Evolutionary conservation across 2,797 vertebrate species (phyloP), one percentile per base, ranked within the genome.

Genomic region (Gobio occitaniae): DNA sequence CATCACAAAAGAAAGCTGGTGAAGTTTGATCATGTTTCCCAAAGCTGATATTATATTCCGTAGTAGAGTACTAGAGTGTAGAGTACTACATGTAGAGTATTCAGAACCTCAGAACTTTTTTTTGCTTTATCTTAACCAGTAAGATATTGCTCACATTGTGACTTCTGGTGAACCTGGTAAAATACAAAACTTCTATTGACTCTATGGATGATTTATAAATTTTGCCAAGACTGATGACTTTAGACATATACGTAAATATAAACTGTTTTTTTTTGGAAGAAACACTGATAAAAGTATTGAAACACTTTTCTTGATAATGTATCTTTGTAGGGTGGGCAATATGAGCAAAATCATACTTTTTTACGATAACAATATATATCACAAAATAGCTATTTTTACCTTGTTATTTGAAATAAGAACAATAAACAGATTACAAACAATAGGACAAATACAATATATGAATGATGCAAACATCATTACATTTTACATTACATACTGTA

Each of bases 1-100:
- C 48, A 78, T 70, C 48, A 72, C 75, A 84, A 68, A 63, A 83
- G 71, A 80, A 84, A 72, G 47, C 48, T 84, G 84, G 63, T 88
- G 16, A 75, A 75, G 72, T 75, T 21, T 75, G 29, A 75, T 21
- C 10, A 32, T 75, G 48, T 52, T 75, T 54, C 50, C 29, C 48
- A 75, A 75, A 36, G 29, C 29, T 36, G 48, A 75, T 54, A 38
- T 38, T 54, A 36, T 21, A 54, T 75, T 75, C 50, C 54, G 72
- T 75, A 36, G 16, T 36, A 54, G 17, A 25, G 25, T 25, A 25
- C 25, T 25, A 25, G 25, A 25, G 25, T 25, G 25, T 25, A 25
- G 25, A 25, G 52, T 36, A 36, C 36, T 36, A 36, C 36, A 71
- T 71, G 68, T 69, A 15, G 68, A 70, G 38, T 44, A 44, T 41